Base-by-base conservation (phyloP, 2,797 vertebrate species). In the Allobates femoralis region DNA sequence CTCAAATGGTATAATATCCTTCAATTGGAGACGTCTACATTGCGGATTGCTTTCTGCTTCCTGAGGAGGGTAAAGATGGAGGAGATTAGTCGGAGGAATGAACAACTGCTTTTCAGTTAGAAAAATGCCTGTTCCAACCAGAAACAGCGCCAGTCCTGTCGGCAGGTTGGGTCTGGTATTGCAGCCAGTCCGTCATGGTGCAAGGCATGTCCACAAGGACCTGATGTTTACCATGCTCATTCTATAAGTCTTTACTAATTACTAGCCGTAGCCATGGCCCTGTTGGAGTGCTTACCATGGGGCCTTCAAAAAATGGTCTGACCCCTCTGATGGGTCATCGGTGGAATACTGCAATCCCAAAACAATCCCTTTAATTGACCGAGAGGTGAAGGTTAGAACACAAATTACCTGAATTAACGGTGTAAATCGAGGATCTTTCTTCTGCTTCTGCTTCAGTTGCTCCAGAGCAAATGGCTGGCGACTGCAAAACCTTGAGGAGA, bases 1-100 rank as follows among this genome's bases (percentile, higher is more conserved):
- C 91, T 97, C 97, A 0, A 93, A 96, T 46, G 97, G 97, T 85
- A 98, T 97, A 89, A 98, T 98, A 91, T 98, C 97, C 91, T 98
- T 98, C 80, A 98, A 93, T 91, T 98, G 97, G 60, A 98, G 93
- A 86, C 97, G 94, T 77, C 97, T 94, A 90, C 97, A 98, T 87
- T 96, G 94, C 0, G 96, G 96, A 3, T 95, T 96, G 89, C 96
- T 97, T 91, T 98, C 97, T 0, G 97, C 97, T 11, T 97, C 97
- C 97, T 98, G 89, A 15, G 34, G 46, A 82, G 21, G 18, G 28
- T 5, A 19, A n/a, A 15, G n/a, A 4, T 10, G 21, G 0, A 23
- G 23, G 11, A 46, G 0, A 12, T 41, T 41, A 12, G n/a, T n/a
- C n/a, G n/a, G n/a, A 46, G 21, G 4, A 7, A 37, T 21, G 11